Evolutionary conservation across 1,140 invertebrate genomes (phyloP).

Genomic region (Artemia franciscana): DNA sequence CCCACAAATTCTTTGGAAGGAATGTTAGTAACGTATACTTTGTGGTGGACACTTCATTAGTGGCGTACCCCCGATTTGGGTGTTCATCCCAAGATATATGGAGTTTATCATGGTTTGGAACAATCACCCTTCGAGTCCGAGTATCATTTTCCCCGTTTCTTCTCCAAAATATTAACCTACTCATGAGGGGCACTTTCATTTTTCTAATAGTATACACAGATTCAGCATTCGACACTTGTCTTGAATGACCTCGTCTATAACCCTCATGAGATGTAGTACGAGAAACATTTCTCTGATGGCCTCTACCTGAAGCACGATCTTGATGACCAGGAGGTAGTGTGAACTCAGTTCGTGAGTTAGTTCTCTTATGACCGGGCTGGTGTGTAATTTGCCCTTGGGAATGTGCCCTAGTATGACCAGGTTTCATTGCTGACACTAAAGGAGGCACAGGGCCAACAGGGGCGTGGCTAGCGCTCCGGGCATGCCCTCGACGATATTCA

Average conservation of each 20-base stretch:
- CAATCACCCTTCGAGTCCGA: constrained; percentile 38
- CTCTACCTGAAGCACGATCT: constrained; percentile 12
- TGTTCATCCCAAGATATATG: constrained; percentile 26
- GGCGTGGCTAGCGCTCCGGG: neutral
- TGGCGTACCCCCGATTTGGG: constrained; percentile 50
- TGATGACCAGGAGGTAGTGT: constrained; percentile 35
- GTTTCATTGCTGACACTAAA: constrained; percentile 8
- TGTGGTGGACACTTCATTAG: constrained; percentile 71
- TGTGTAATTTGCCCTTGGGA: constrained; percentile 52
- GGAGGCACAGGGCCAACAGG: neutral
- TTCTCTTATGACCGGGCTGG: constrained; percentile 39
- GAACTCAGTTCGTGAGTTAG: constrained; percentile 64
- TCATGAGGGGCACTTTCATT: constrained; percentile 18
- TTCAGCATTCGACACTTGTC: constrained; percentile 43
- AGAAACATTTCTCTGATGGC: constrained; percentile 8
- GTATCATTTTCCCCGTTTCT: constrained; percentile 26
- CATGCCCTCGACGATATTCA: neutral
- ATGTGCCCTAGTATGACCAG: constrained; percentile 55
- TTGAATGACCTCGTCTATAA: constrained; percentile 24
- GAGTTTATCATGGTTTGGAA: constrained; percentile 47
- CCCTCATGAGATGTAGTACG: constrained; percentile 8
- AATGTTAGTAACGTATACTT: constrained; percentile 88
- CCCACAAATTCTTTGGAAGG: constrained; percentile 83
- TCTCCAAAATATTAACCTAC: constrained; percentile 17
- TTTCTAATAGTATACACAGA: constrained; percentile 65